Evolutionary conservation across 2,888 invertebrate genomes (phyloP).

Genomic region (Drosophila leonis): DNA sequence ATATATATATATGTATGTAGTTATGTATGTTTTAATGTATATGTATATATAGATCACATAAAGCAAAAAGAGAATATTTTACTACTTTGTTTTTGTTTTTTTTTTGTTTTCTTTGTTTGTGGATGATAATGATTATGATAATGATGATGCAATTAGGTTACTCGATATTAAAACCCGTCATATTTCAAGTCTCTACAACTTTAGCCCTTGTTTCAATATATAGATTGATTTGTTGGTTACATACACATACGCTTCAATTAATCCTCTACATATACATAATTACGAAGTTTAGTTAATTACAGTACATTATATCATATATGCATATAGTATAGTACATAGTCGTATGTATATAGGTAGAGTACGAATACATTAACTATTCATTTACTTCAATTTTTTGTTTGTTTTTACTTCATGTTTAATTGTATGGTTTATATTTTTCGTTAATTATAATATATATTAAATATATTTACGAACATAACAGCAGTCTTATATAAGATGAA

Average conservation of each 20-base stretch:
- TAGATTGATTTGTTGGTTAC: constrained; percentile 52
- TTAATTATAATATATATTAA: constrained; percentile 82
- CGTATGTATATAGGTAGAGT: constrained; percentile 67
- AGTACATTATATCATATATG: constrained; percentile 57
- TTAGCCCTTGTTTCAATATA: constrained; percentile 55
- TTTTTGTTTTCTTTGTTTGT: constrained; percentile 41
- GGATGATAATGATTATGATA: constrained; percentile 59
- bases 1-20: constrained; percentile 56
- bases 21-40: constrained; percentile 48
- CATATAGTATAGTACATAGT: constrained; percentile 67
- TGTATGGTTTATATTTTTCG: constrained; percentile 64
- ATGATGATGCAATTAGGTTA: constrained; percentile 43
- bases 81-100: constrained; percentile 63
- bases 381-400: constrained; percentile 28
- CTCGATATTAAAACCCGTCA: constrained; percentile 54
- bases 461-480: constrained; percentile 85
- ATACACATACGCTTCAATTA: constrained; percentile 57
- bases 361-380: constrained; percentile 70
- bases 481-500: constrained; percentile 86
- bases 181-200: constrained; percentile 54
- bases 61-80: constrained; percentile 84
- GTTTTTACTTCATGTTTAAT: constrained; percentile 33
- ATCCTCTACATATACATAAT: constrained; percentile 70
- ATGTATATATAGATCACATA: constrained; percentile 83
- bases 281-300: constrained; percentile 73